Evolutionary conservation across 2,113 vertebrate species (phyloP).

Genomic region (Phaethon lepturus): DNA sequence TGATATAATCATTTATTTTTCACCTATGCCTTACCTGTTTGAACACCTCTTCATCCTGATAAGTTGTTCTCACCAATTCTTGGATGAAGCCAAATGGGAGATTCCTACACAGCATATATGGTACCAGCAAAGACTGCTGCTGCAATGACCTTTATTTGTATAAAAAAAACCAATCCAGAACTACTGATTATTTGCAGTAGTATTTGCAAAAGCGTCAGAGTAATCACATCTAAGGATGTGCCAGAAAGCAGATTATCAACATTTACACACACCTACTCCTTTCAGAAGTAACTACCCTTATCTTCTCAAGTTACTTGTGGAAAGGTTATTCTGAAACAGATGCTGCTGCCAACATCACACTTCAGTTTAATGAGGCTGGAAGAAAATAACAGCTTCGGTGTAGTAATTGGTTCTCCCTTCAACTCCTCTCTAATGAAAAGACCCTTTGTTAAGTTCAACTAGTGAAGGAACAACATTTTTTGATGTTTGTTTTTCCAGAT

Average conservation of each 20-base stretch:
- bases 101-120: slow-evolving; percentile 98
- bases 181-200: not conserved
- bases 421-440: not conserved
- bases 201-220: not conserved
- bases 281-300: not conserved
- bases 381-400: not conserved
- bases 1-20: not conserved
- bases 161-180: not conserved
- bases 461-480: not conserved
- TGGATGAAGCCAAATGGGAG: slow-evolving; percentile 97
- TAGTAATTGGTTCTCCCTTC: not conserved
- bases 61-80: slow-evolving; percentile 93
- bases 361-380: not conserved
- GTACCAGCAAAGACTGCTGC: slow-evolving; percentile 93
- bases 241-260: not conserved
- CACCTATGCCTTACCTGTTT: slow-evolving; percentile 84
- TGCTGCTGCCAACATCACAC: slow-evolving; percentile 1
- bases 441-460: not conserved
- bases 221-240: not conserved
- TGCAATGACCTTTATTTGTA: slow-evolving; percentile 82
- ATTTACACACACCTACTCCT: not conserved
- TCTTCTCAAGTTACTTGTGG: not conserved
- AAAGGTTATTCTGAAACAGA: not conserved
- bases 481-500: not conserved
- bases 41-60: slow-evolving; percentile 95